Evolutionary conservation across 2,113 vertebrate species (phyloP).

Genomic region (Vidua chalybeata): DNA sequence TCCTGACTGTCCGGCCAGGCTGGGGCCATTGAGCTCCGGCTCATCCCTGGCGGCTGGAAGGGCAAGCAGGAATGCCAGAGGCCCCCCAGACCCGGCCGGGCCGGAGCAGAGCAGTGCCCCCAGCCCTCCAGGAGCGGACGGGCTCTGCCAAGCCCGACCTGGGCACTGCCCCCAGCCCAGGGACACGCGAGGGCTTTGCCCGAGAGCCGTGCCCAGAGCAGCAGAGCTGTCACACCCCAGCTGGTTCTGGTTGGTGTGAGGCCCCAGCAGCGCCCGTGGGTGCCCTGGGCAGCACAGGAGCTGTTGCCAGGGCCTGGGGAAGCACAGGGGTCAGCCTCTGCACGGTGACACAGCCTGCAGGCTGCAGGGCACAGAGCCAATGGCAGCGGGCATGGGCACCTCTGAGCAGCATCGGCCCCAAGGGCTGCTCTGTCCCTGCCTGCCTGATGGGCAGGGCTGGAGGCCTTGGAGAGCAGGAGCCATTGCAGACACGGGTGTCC

Average conservation of each 20-base stretch:
- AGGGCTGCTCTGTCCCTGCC: too few species aligned
- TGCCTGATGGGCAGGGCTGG: too few species aligned
- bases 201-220: not conserved
- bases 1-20: not conserved
- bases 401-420: too few species aligned
- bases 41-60: not conserved
- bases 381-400: too few species aligned
- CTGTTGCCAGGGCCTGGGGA: too few species aligned
- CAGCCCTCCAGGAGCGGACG: not conserved
- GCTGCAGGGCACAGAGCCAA: too few species aligned
- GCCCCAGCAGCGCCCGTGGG: too few species aligned
- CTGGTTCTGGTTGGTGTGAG: not conserved
- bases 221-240: not conserved
- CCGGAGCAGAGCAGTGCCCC: not conserved
- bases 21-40: not conserved
- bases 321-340: too few species aligned
- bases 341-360: too few species aligned
- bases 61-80: not conserved
- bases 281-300: too few species aligned
- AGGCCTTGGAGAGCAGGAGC: too few species aligned
- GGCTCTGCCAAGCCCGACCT: not conserved
- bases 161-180: not conserved
- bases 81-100: not conserved
- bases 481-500: too few species aligned
- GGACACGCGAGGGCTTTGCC: rapidly evolving